These are phyloP conservation scores for Strix aluco DNA, from an alignment of 2,113 vertebrate genomes.

Conservation along the genomic window DNA sequence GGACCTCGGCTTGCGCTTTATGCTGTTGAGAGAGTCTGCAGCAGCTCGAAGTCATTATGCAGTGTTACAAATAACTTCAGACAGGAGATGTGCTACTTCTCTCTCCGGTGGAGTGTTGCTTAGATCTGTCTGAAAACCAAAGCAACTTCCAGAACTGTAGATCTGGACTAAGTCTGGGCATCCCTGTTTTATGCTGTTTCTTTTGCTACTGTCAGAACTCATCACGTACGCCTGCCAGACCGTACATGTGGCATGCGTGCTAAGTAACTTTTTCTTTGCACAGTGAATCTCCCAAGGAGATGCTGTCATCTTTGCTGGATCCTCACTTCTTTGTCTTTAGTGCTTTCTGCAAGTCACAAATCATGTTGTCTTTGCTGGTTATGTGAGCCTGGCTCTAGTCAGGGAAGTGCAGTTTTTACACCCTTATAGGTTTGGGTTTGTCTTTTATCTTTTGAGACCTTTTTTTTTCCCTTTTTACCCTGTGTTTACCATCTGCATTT, in stretches of 20 bases:
- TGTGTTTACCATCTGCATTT: not conserved
- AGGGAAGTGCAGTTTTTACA: not conserved
- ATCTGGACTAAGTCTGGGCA: not conserved
- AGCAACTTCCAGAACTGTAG: not conserved
- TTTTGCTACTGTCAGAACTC: not conserved
- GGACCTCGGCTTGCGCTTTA: not conserved
- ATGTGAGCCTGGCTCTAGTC: not conserved
- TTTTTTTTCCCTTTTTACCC: not conserved
- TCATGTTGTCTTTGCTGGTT: not conserved
- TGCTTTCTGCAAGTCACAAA: not conserved
- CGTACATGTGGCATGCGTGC: not conserved
- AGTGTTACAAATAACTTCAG: not conserved
- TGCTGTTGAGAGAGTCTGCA: not conserved
- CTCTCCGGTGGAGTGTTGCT: not conserved
- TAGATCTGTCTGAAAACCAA: not conserved
- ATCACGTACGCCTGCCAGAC: not conserved
- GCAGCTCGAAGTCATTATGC: not conserved
- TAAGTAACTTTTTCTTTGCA: not conserved
- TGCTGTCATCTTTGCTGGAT: not conserved
- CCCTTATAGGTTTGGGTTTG: not conserved
- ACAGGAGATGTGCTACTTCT: not conserved
- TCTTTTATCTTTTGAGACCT: not conserved
- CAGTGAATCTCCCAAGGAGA: not conserved
- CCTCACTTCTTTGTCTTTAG: not conserved
- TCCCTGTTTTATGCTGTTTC: not conserved